phyloP scores from a whole-genome alignment of 2,797 vertebrate species.

The Manis javanica region DNA sequence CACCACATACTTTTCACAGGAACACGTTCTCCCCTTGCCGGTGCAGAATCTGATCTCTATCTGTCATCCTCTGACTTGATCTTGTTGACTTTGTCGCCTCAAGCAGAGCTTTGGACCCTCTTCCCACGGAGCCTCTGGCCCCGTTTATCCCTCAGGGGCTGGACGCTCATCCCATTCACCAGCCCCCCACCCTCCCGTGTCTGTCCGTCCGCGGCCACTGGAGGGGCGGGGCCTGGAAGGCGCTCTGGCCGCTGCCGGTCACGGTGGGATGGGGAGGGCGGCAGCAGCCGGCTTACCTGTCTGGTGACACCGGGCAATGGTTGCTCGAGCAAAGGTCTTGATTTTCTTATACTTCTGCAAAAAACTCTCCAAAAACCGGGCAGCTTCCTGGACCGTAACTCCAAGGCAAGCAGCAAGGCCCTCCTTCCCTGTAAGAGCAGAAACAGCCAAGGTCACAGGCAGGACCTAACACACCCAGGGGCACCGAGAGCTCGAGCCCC shows the following conservation, averaged over 20 bases:
- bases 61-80: neutral
- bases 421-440: conserved; percentile 88
- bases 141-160: neutral
- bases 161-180: neutral
- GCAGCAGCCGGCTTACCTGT: conserved; percentile 85
- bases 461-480: neutral
- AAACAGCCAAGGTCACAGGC: neutral
- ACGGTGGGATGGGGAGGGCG: neutral
- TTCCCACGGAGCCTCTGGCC: neutral
- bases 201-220: neutral
- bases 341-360: conserved; percentile 93
- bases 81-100: neutral
- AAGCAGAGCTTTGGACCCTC: neutral
- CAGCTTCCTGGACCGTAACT: conserved; percentile 89
- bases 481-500: accelerated
- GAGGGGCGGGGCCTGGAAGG: neutral
- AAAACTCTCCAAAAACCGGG: conserved; percentile 92
- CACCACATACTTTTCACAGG: neutral
- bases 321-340: conserved; percentile 91
- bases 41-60: neutral
- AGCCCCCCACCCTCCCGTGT: neutral
- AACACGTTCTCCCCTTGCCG: neutral
- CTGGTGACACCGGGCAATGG: conserved; percentile 89
- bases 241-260: neutral
- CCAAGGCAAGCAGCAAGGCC: conserved; percentile 93